Conservation (phyloP, 2,888 invertebrate species). For the Cryptocephalus moraei region DNA sequence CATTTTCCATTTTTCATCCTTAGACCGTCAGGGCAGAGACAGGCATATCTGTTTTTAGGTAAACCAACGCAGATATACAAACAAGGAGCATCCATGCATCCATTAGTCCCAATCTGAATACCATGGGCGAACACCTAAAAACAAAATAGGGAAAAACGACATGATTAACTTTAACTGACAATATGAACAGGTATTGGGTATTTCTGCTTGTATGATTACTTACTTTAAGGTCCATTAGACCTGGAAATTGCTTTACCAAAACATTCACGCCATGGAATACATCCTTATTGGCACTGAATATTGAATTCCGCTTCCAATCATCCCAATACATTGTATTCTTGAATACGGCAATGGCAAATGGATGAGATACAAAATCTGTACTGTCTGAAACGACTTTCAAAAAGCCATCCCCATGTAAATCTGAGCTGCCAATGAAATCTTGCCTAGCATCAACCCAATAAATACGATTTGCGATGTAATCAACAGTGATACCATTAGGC, state of each 20-base stretch:
- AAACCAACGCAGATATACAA: slow-evolving; percentile 69
- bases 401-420: slow-evolving; percentile 38
- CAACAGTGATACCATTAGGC: slow-evolving; percentile 82
- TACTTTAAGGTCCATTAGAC: slow-evolving; percentile 77
- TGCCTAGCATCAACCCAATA: slow-evolving; percentile 83
- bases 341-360: slow-evolving; percentile 76
- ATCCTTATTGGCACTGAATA: slow-evolving; percentile 72
- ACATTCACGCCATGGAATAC: slow-evolving; percentile 42
- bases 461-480: slow-evolving; percentile 64
- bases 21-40: slow-evolving; percentile 70
- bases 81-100: slow-evolving; percentile 54
- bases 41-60: slow-evolving; percentile 53
- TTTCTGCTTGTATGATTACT: not conserved
- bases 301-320: slow-evolving; percentile 73
- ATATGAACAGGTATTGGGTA: not conserved
- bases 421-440: slow-evolving; percentile 66
- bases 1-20: slow-evolving; percentile 48
- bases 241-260: slow-evolving; percentile 45
- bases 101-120: slow-evolving; percentile 63
- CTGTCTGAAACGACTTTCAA: slow-evolving; percentile 50
- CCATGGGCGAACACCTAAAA: slow-evolving; percentile 51
- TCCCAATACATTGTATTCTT: slow-evolving; percentile 86
- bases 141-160: not conserved
- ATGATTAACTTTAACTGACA: not conserved
- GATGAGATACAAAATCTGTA: slow-evolving; percentile 59